Base-by-base conservation (phyloP, 2,797 vertebrate genomes). In the Adelosebastes latens region DNA sequence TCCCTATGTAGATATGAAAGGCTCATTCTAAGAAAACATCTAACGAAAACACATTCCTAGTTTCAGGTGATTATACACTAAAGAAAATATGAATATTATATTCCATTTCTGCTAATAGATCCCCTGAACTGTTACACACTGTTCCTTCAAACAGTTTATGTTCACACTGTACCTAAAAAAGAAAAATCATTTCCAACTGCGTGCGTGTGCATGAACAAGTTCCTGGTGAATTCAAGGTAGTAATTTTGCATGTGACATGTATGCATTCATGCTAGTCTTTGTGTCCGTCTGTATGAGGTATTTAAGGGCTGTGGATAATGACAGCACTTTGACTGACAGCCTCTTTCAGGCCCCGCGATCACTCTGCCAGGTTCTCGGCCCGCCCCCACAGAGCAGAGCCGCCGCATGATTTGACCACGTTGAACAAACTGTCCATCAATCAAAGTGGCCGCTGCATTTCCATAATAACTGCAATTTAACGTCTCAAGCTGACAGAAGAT, bases 261-360 rank as follows among this genome's bases (percentile, higher is more conserved):
- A 31, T 42, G 36, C 8, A 31, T 59, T 67, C 29, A 39, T 69
- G 39, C 0, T 27, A 13, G 14, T 61, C 20, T 53, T 53, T 22
- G 24, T 39, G 9, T 63, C 0, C 46, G 14, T 49, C 46, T 49
- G 49, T 22, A 20, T 65, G 5, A 52, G 25, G 65, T 67, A 75
- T 79, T 75, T 75, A 55, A 74, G 36, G 72, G 49, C 7, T 42
- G 67, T 60, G 53, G 6, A 32, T 75, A 36, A 72, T 63, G 55
- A 82, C 79, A 80, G 72, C 67, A 22, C 20, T 81, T 73, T 91
- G 79, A 90, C 20, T 84, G 87, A 89, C 87, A 90, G 73, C 61
- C 70, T 81, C 80, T 80, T 75, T 86, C 73, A 73, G 61, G 56
- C 70, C 64, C 49, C 63, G 18, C 24, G 34, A 85, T 80, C 31